Base-by-base conservation (phyloP, 2,888 invertebrate species). In the Pantelozetes paolii region DNA sequence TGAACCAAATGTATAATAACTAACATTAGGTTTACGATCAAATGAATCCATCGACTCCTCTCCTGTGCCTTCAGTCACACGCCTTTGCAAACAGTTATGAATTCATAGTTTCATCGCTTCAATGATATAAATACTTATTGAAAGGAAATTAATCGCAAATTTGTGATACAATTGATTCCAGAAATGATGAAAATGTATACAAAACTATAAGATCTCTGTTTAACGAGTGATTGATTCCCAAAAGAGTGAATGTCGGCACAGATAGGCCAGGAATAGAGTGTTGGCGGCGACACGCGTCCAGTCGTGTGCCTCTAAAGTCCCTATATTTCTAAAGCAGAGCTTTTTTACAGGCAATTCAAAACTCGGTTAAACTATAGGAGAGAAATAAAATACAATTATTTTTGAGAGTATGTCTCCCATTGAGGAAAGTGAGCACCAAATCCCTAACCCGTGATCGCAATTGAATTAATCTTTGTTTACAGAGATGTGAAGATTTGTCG, bases 391-490 rank as follows among this genome's bases (percentile, higher is more conserved):
- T 64, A 40, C 64, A 36, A 64, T 64, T 64, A 64, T 64, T 59
- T 30, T 54, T 8, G 50, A 45, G n/a, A 45, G 45, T 45, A 15
- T 45, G 18, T 45, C 18, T 15, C 20, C 50, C 20, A 54, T 50
- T 3, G 6, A 1, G 2, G n/a, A 64, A 18, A 36, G 20, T 36
- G 36, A 18, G 20, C 57, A 9, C 1, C 18, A 36, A 36, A 64
- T 36, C 64, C 64, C 3, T 2, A 9, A 64, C 64, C 36, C 64
- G 64, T 64, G 64, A 64, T 36, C 2, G 36, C 64, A 64, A 64
- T 64, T 64, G 64, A 64, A 64, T 64, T 64, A 64, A 64, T 36
- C 64, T 64, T 64, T 64, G 64, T 64, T 64, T 64, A 64, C 64
- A 64, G 64, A 64, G 64, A 64, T 64, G 64, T 36, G 62, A 26